Percentiles rank a stretch among this genome's conserved stretches.
These are phyloP conservation scores for Vombatus ursinus DNA, from an alignment of 2,113 vertebrate species.

Conservation along the genomic window DNA sequence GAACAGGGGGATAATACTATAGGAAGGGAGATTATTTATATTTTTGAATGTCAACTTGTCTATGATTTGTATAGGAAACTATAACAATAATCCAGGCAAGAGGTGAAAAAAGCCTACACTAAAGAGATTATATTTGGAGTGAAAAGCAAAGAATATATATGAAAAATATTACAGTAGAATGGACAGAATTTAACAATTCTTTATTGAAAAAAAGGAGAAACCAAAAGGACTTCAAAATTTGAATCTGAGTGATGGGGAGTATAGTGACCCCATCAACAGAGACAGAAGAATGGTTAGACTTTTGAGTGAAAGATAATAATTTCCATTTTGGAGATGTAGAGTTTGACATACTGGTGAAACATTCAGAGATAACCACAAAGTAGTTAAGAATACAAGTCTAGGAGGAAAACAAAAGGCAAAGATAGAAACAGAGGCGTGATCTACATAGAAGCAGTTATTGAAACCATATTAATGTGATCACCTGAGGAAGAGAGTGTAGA, in stretches of 20 bases:
- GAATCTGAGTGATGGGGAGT: background rate
- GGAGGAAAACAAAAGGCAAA: background rate
- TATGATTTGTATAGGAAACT: background rate
- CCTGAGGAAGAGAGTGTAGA: background rate
- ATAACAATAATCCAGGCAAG: background rate
- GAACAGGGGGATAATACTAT: background rate
- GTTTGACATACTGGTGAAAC: background rate
- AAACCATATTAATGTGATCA: background rate
- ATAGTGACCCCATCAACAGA: background rate
- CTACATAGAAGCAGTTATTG: background rate
- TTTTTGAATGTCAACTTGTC: background rate
- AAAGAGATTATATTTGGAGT: background rate
- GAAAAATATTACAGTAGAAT: background rate
- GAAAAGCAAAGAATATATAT: background rate
- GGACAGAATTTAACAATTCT: background rate
- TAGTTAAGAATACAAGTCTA: background rate
- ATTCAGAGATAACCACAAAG: background rate
- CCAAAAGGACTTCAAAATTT: background rate
- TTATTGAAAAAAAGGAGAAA: background rate
- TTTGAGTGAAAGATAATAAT: background rate
- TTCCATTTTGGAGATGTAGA: background rate
- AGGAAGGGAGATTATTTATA: background rate
- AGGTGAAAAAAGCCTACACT: background rate
- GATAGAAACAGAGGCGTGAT: background rate
- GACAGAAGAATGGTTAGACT: background rate